Conservation (phyloP, 2,888 invertebrate species). For the Ischnura elegans region DNA sequence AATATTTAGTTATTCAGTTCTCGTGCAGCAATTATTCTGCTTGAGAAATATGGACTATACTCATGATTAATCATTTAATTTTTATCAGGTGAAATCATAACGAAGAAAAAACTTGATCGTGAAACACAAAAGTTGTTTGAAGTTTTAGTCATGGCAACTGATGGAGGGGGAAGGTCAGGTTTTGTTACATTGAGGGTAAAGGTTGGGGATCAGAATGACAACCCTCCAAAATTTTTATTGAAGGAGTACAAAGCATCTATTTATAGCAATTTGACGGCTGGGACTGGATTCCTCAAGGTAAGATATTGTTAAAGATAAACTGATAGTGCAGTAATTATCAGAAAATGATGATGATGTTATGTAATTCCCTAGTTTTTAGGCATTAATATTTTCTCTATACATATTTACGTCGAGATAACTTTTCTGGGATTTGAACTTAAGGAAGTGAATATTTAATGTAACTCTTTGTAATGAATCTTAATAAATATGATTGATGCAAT, state of each 20-base stretch:
- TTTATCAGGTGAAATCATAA: conserved; percentile 80
- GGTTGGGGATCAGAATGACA: conserved; percentile 91
- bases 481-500: too few species aligned
- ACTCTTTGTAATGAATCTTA: too few species aligned
- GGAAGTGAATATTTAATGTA: too few species aligned
- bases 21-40: background rate
- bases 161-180: conserved; percentile 89
- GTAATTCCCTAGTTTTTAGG: too few species aligned
- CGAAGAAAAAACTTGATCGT: conserved; percentile 86
- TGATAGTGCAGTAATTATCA: too few species aligned
- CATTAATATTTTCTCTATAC: too few species aligned
- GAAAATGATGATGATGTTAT: too few species aligned
- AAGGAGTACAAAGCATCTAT: conserved; percentile 89
- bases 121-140: conserved; percentile 86
- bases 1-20: background rate
- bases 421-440: too few species aligned
- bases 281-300: conserved; percentile 82
- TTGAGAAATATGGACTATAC: background rate
- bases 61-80: background rate
- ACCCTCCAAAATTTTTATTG: conserved; percentile 87
- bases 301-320: conserved; percentile 68
- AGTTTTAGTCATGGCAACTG: conserved; percentile 89
- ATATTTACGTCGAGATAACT: too few species aligned
- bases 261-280: conserved; percentile 81
- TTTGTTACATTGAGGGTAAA: conserved; percentile 88